A percentile compares a stretch with the other conserved stretches of the same genome.
Evolutionary conservation across 2,797 vertebrate species (phyloP).

Genomic region (Notolepis coatsorum): DNA sequence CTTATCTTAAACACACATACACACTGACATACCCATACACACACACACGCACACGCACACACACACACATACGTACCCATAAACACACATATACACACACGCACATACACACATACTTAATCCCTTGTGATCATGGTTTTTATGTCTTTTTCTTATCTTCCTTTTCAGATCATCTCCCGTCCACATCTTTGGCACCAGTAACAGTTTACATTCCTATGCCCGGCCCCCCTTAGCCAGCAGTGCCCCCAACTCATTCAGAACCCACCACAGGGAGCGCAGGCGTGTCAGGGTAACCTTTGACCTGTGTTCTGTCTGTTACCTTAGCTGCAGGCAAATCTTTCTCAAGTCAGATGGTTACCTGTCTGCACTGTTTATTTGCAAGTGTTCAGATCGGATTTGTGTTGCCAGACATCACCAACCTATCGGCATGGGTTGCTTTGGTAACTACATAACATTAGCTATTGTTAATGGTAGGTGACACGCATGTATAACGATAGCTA

Average conservation of each 20-base stretch:
- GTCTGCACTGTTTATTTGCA: too few relatives aligned
- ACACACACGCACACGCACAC: neutral
- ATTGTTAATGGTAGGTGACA: too few relatives aligned
- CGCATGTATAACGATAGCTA: too few relatives aligned
- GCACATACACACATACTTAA: neutral
- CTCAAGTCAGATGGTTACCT: too few relatives aligned
- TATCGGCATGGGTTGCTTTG: too few relatives aligned
- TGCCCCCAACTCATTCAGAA: slow-evolving; percentile 87
- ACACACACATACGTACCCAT: neutral
- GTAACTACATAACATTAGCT: too few relatives aligned
- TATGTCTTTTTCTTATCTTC: neutral
- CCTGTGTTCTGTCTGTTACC: neutral
- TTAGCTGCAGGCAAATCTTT: neutral
- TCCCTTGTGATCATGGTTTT: too few relatives aligned
- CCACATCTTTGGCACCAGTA: slow-evolving; percentile 97
- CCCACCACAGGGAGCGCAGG: slow-evolving; percentile 89
- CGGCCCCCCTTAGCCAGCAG: slow-evolving; percentile 93
- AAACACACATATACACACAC: too few relatives aligned
- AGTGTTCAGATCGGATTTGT: too few relatives aligned
- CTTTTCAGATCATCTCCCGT: slow-evolving; percentile 94
- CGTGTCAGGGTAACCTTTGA: slow-evolving; percentile 78
- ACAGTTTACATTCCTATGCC: slow-evolving; percentile 99
- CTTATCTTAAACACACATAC: too few relatives aligned
- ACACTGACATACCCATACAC: too few relatives aligned
- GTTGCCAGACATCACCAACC: neutral